Evolutionary conservation across 2,888 invertebrate genomes (phyloP), one percentile per base, ranked within the genome.

Genomic region (Drosophila pegasa): DNA sequence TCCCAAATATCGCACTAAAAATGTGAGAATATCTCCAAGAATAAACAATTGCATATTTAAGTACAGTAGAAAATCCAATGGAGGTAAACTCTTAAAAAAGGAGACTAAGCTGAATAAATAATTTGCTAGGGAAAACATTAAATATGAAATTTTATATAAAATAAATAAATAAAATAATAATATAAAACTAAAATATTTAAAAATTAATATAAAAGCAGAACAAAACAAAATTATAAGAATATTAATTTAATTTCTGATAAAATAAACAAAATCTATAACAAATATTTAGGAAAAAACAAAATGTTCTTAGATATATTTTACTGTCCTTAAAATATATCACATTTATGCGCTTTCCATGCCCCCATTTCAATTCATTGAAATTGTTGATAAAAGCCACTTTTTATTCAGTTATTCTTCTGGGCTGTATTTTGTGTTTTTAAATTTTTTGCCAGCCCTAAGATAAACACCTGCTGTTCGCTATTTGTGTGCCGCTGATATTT

Each of bases 391-490:
- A 41, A 41, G 12, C 31, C 14, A 22, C 14, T 22, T 22, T 14
- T 22, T 22, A 41, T 22, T 41, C 41, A 22, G 20, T 6, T 22
- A 22, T 41, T 22, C 41, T 41, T 22, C 41, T 25, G 20, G 7
- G 31, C 3, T 22, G 5, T 22, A 3, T 7, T 20, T 22, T 5
- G 10, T 22, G 12, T 20, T 10, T 22, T 16, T 3, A n/a, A 29
- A n/a, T 25, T 35, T 25, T 14, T 25, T 2, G 40, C 38, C 69
- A 70, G 70, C 70, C 70, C 70, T 69, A 70, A 62, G 33, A 69
- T 70, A 70, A 70, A 74, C 72, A 73, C 41, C 73, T 75, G 75
- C 41, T 38, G 22, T 35, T 45, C 18, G 55, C 18, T 47, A 51
- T 60, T 56, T 55, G 51, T 40, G n/a, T 50, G 50, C 22, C 31